A percentile compares a stretch with the other conserved stretches of the same genome.
These are phyloP conservation scores for Auanema sp. DNA, from an alignment of 2,888 invertebrate species.

Conservation along the genomic window DNA sequence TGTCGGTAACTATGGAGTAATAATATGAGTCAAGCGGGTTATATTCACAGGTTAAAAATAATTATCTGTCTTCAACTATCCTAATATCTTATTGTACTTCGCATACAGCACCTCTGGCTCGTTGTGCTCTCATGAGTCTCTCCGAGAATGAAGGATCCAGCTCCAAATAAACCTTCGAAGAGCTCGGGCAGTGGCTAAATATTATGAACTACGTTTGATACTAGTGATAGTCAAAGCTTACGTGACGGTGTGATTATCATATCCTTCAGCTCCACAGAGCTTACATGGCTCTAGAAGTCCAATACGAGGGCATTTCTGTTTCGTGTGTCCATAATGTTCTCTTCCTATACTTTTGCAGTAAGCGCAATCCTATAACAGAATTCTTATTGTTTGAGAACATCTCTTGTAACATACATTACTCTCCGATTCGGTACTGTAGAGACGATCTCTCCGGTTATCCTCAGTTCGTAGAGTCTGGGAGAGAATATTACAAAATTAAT, in stretches of 20 bases:
- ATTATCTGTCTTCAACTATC: no score
- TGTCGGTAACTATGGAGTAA: no score
- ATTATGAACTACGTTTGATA: neutral
- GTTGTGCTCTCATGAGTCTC: no score
- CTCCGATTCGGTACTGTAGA: neutral
- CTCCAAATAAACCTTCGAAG: slow-evolving; percentile 7
- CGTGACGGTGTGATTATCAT: slow-evolving; percentile 37
- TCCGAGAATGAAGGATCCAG: slow-evolving; percentile 10
- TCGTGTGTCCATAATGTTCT: slow-evolving; percentile 19
- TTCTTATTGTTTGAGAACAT: neutral
- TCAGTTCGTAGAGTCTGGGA: neutral
- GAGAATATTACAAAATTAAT: neutral
- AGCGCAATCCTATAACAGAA: slow-evolving; percentile 11
- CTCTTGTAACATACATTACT: neutral
- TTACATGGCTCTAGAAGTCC: slow-evolving; percentile 26
- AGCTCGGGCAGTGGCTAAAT: slow-evolving; percentile 16
- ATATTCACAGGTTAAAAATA: no score
- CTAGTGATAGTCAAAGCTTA: slow-evolving; percentile 10
- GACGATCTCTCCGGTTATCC: neutral
- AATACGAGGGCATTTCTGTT: slow-evolving; percentile 22
- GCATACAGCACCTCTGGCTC: no score
- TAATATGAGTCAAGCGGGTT: no score
- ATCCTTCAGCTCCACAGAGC: slow-evolving; percentile 32
- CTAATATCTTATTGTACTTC: no score
- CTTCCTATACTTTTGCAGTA: slow-evolving; percentile 14